phyloP scores from a whole-genome alignment of 2,797 vertebrate genomes.

The Brachyalestes nurse region DNA sequence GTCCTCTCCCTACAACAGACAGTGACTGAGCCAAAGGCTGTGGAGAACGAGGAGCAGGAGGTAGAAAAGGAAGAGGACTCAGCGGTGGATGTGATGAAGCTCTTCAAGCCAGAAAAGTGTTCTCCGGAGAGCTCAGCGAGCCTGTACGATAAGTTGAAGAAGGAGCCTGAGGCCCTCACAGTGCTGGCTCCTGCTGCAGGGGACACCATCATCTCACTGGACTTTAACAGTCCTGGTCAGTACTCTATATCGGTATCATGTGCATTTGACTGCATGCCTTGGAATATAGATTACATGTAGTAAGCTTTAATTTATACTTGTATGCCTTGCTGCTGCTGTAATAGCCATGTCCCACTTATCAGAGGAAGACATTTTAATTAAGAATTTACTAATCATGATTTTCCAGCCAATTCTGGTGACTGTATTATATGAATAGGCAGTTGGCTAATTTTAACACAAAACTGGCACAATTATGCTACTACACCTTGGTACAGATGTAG shows the following conservation, averaged over 20 bases:
- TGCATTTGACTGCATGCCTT: neutral
- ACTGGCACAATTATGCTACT: no score
- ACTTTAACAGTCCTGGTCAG: slow-evolving; percentile 90
- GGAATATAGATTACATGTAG: neutral
- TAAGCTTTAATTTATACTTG: neutral
- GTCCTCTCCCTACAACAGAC: slow-evolving; percentile 96
- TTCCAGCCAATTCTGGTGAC: no score
- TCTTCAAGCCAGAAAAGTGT: slow-evolving; percentile 70
- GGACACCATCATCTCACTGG: slow-evolving; percentile 92
- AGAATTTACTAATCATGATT: no score
- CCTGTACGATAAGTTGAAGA: slow-evolving; percentile 92
- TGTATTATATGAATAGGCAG: no score
- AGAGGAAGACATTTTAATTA: neutral
- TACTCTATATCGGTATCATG: neutral
- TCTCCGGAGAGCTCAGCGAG: slow-evolving; percentile 72
- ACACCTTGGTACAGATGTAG: no score
- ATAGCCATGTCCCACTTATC: neutral
- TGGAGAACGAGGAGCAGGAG: slow-evolving; percentile 45
- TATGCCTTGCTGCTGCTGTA: neutral
- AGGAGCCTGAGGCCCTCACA: slow-evolving; percentile 90
- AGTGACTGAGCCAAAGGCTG: slow-evolving; percentile 66
- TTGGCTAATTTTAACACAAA: no score
- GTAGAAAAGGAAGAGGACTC: slow-evolving; percentile 42
- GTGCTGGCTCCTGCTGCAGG: slow-evolving; percentile 94
- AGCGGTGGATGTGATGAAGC: slow-evolving; percentile 41